A percentile compares a stretch with the other conserved stretches of the same genome.
These are phyloP conservation scores for Percina caprodes DNA, from an alignment of 2,113 vertebrate species.

Conservation along the genomic window DNA sequence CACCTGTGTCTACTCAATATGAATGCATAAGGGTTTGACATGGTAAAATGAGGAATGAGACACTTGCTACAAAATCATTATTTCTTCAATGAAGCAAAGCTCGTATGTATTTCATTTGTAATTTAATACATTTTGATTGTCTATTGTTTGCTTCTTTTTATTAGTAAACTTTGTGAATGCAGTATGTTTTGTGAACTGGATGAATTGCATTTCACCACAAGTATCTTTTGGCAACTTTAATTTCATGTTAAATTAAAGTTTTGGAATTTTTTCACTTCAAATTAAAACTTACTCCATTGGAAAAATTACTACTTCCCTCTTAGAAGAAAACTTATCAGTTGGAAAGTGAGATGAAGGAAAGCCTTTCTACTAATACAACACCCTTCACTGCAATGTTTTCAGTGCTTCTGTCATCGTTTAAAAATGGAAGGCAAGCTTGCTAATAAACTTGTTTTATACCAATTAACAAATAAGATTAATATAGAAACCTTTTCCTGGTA, in stretches of 20 bases:
- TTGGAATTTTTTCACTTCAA: background rate
- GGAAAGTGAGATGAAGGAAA: background rate
- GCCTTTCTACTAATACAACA: background rate
- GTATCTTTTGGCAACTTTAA: background rate
- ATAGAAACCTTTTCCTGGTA: constrained; percentile 1
- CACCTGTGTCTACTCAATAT: background rate
- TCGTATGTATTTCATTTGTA: background rate
- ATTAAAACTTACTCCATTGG: background rate
- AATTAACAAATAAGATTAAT: constrained; percentile 20
- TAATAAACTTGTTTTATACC: background rate
- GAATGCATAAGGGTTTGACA: background rate
- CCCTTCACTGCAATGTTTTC: background rate
- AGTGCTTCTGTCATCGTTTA: background rate
- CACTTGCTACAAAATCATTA: background rate
- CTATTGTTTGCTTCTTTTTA: background rate
- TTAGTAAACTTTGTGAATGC: background rate
- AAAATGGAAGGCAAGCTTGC: background rate
- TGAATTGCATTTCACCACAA: background rate
- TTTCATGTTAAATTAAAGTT: background rate
- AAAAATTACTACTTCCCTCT: background rate
- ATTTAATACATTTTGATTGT: background rate
- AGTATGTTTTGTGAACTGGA: background rate
- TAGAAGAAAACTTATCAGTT: background rate
- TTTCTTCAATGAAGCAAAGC: background rate
- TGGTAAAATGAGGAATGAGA: background rate